These are phyloP conservation scores for Anthophora plumipes DNA, from an alignment of 2,888 invertebrate genomes.

Conservation along the genomic window DNA sequence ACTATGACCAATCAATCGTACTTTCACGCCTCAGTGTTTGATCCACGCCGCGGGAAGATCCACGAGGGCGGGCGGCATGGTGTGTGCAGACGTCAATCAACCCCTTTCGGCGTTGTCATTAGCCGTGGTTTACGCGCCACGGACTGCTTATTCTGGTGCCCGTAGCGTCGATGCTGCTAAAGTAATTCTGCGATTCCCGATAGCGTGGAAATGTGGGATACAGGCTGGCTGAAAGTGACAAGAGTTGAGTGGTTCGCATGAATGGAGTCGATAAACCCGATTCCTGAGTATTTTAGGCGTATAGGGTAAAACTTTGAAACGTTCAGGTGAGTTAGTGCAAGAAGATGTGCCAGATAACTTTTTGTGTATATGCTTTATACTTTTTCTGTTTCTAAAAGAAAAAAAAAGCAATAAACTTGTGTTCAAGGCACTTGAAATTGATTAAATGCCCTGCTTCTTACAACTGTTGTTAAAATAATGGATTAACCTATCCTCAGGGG, in stretches of 20 bases:
- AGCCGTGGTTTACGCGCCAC: not conserved
- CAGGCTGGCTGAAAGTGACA: not conserved
- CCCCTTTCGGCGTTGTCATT: not conserved
- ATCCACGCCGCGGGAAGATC: constrained; percentile 9
- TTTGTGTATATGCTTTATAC: too few relatives aligned
- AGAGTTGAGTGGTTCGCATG: not conserved
- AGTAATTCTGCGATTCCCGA: not conserved
- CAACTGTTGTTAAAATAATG: too few relatives aligned
- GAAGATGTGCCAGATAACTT: too few relatives aligned
- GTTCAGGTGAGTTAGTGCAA: too few relatives aligned
- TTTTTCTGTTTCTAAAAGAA: too few relatives aligned
- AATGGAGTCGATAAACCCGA: rapidly evolving
- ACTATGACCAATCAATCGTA: constrained; percentile 22
- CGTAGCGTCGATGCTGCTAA: too few relatives aligned
- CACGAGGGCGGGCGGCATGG: constrained; percentile 11
- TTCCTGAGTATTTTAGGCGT: not conserved
- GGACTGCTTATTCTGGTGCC: not conserved
- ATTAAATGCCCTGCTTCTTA: too few relatives aligned
- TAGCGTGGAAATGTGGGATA: too few relatives aligned
- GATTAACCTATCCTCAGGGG: too few relatives aligned
- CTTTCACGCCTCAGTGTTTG: constrained; percentile 30
- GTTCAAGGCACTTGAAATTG: too few relatives aligned
- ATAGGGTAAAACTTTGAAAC: too few relatives aligned
- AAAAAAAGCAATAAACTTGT: too few relatives aligned
- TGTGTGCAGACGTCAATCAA: constrained; percentile 21